phyloP scores from a whole-genome alignment of 1,140 invertebrate genomes.

The Octopus bimaculoides region DNA sequence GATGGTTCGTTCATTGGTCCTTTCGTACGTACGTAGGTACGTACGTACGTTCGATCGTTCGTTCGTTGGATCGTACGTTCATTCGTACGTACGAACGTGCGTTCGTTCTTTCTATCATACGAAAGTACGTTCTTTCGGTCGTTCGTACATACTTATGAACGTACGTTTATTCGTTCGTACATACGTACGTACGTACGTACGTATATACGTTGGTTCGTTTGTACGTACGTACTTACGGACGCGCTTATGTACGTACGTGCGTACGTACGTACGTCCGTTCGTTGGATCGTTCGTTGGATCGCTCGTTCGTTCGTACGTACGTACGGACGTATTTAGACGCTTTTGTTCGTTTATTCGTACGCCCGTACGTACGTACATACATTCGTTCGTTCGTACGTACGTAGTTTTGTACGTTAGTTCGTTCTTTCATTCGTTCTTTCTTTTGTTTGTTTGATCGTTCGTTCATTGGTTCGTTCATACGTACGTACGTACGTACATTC shows the following conservation, averaged over 20 bases:
- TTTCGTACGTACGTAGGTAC: too few species aligned
- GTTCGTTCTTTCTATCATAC: too few species aligned
- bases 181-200: background rate
- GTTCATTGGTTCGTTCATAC: too few species aligned
- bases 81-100: too few species aligned
- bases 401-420: background rate
- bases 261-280: background rate
- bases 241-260: background rate
- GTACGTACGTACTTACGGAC: background rate
- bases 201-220: background rate
- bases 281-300: too few species aligned
- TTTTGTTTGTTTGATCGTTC: too few species aligned
- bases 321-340: background rate
- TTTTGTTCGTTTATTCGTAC: background rate
- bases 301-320: background rate
- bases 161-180: background rate
- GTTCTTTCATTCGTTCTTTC: too few species aligned
- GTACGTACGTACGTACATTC: too few species aligned
- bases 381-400: background rate
- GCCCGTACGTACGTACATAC: background rate
- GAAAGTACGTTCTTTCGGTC: too few species aligned
- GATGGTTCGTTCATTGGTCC: too few species aligned
- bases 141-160: background rate
- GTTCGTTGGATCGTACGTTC: too few species aligned
- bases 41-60: too few species aligned